Conservation (phyloP, 2,113 vertebrate genomes). For the Neogale vison region DNA sequence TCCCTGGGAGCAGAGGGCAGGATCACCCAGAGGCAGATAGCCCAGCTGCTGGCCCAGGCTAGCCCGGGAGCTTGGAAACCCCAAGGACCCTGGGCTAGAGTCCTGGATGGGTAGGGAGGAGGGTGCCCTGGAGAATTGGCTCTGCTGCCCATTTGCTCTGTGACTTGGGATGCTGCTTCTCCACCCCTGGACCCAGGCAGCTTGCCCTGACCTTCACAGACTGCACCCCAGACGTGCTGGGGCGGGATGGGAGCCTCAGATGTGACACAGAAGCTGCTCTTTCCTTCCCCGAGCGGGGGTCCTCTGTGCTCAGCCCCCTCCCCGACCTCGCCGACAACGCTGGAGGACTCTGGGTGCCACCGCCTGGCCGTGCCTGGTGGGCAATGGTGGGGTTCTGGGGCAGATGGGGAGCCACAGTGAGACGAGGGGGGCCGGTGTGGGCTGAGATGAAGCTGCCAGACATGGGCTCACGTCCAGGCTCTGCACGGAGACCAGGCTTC, state of each 20-base stretch:
- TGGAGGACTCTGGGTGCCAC: neutral
- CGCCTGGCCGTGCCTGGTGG: neutral
- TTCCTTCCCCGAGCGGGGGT: rapidly evolving
- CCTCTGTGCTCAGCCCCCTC: neutral
- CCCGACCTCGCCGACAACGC: rapidly evolving
- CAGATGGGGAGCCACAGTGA: conserved; percentile 43
- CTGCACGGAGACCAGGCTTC: conserved; percentile 10
- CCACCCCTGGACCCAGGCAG: neutral
- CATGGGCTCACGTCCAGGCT: conserved; percentile 54
- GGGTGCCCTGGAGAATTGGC: rapidly evolving
- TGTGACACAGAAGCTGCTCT: neutral
- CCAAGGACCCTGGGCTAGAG: neutral
- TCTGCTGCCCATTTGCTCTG: too few relatives aligned
- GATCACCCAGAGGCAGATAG: neutral
- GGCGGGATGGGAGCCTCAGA: rapidly evolving
- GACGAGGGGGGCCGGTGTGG: conserved; percentile 18
- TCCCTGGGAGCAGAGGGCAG: neutral
- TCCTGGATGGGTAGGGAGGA: neutral
- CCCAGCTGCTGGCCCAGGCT: neutral
- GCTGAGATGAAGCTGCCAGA: conserved; percentile 62
- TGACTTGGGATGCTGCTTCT: too few relatives aligned
- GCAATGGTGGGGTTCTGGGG: neutral
- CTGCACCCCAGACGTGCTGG: neutral
- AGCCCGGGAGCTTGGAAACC: neutral
- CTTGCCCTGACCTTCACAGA: rapidly evolving